Evolutionary conservation across 1,140 invertebrate species (phyloP).

Genomic region (Xylocopa sonorina): DNA sequence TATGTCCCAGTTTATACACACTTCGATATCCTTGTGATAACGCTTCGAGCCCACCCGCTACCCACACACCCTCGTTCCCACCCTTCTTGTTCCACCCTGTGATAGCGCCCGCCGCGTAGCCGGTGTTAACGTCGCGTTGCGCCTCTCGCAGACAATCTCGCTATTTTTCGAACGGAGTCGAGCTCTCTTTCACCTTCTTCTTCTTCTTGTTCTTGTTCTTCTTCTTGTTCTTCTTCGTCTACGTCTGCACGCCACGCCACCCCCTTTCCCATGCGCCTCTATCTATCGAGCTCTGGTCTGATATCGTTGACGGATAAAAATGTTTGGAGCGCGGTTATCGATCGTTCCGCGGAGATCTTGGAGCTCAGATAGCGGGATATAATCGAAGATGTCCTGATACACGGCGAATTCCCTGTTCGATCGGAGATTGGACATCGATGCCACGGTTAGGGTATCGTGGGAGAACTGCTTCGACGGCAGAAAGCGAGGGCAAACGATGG

Average conservation of each 20-base stretch:
- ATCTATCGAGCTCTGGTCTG: conserved; percentile 2
- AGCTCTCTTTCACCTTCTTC: background rate
- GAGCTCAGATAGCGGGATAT: conserved; percentile 33
- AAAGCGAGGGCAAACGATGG: background rate
- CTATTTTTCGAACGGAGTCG: conserved; percentile 56
- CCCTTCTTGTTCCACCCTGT: background rate
- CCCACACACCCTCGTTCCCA: background rate
- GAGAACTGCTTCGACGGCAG: background rate
- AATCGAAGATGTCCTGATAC: conserved; percentile 47
- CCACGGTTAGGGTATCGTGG: too few relatives aligned
- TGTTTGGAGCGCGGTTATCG: conserved; percentile 41
- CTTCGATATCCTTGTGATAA: conserved; percentile 75
- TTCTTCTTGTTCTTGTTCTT: background rate
- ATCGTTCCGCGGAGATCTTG: conserved; percentile 28
- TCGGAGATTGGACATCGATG: background rate
- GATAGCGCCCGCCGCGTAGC: conserved; percentile 3
- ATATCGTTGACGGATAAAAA: conserved; percentile 59
- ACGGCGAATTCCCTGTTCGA: conserved; percentile 10
- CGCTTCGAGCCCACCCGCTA: conserved; percentile 37
- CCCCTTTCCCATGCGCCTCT: background rate
- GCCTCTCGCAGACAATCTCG: conserved; percentile 43
- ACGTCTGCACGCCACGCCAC: background rate
- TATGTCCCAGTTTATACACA: conserved; percentile 71
- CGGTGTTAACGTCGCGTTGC: conserved; percentile 50
- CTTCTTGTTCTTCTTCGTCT: background rate